Percentiles rank a stretch among this genome's conserved stretches.
phyloP scores from a whole-genome alignment of 2,888 invertebrate species.

The Siphonodentalium dalli region DNA sequence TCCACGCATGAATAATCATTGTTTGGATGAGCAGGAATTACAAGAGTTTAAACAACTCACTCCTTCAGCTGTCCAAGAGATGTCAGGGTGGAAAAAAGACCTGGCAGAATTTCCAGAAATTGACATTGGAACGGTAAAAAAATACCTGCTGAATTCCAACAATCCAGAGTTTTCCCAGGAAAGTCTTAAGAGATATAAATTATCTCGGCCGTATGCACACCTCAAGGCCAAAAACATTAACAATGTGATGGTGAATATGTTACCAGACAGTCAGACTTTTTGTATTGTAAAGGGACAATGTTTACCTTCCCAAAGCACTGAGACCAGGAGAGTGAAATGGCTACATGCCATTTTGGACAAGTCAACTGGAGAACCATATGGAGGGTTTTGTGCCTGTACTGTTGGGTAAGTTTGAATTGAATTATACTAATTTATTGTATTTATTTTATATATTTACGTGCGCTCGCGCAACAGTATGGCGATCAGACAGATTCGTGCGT shows the following conservation, averaged over 20 bases:
- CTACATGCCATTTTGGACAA: slow-evolving; percentile 10
- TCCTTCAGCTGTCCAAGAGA: not conserved
- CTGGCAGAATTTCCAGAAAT: not conserved
- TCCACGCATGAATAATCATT: not conserved
- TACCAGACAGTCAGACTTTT: slow-evolving; percentile 1
- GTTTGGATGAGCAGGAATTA: slow-evolving; percentile 1
- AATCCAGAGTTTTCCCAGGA: not conserved
- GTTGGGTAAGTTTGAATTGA: slow-evolving; percentile 18
- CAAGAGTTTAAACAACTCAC: slow-evolving; percentile 5
- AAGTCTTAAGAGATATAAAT: slow-evolving; percentile 6
- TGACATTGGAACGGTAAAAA: slow-evolving; percentile 9
- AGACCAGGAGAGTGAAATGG: slow-evolving; percentile 2
- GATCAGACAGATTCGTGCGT: too few relatives aligned
- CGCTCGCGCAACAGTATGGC: too few relatives aligned
- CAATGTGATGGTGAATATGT: not conserved
- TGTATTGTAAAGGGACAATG: slow-evolving; percentile 9
- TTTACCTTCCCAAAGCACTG: slow-evolving; percentile 11
- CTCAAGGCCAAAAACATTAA: slow-evolving; percentile 8
- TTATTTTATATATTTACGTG: too few relatives aligned
- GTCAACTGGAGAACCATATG: slow-evolving; percentile 14
- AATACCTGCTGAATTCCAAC: not conserved
- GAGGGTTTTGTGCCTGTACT: slow-evolving; percentile 18
- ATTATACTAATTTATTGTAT: too few relatives aligned
- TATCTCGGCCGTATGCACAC: slow-evolving; percentile 8
- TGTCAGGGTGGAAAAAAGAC: slow-evolving; percentile 1